Evolutionary conservation across 2,888 invertebrate genomes (phyloP).

Genomic region (Oscheius sp.): DNA sequence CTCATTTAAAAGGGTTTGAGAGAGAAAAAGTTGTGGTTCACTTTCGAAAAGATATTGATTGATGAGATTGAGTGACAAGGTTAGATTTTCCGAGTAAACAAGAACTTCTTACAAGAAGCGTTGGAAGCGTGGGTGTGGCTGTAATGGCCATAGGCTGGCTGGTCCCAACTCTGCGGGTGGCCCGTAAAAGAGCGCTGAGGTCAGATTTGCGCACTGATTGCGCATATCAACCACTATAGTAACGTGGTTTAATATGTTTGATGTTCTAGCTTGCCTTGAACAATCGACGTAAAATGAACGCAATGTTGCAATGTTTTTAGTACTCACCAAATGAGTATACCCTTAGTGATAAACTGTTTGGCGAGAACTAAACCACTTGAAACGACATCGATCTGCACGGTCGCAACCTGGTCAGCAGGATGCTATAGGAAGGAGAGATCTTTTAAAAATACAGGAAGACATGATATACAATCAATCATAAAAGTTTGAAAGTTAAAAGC

Average conservation of each 20-base stretch:
- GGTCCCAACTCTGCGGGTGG: constrained; percentile 23
- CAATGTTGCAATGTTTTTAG: too few species aligned
- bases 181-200: constrained; percentile 27
- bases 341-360: constrained; percentile 19
- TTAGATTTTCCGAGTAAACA: background rate
- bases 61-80: background rate
- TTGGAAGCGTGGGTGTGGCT: constrained; percentile 14
- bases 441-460: too few species aligned
- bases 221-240: constrained; percentile 28
- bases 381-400: constrained; percentile 22
- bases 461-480: too few species aligned
- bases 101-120: background rate
- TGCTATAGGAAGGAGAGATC: too few species aligned
- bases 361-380: constrained; percentile 21
- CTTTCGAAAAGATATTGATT: background rate
- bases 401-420: background rate
- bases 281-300: too few species aligned
- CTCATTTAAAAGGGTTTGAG: background rate
- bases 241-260: too few species aligned
- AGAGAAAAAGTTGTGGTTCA: background rate
- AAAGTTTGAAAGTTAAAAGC: too few species aligned
- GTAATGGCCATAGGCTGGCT: constrained; percentile 20
- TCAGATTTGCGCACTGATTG: constrained; percentile 28
- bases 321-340: background rate
- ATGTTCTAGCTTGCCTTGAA: background rate